Base-by-base conservation (phyloP, 1,140 invertebrate species). In the Grapholita molesta region DNA sequence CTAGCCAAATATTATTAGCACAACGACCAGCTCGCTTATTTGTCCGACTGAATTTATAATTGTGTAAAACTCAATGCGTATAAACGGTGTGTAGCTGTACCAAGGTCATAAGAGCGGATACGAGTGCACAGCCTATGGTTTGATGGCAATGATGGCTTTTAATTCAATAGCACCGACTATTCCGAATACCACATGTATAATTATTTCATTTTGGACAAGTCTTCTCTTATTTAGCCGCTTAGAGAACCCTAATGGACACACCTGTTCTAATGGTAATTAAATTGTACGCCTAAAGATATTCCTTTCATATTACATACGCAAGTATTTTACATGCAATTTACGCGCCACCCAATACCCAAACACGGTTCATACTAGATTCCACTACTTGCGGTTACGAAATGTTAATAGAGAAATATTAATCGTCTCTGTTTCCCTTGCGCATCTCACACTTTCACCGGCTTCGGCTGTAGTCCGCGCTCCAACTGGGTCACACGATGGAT, bases 381-480 rank as follows among this genome's bases (percentile, higher is more conserved):
- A 64, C 30, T 15, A 42, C 38, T 42, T 42, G 25, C 25, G 23
- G 42, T 89, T 89, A 86, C 75, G 83, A 86, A 84, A 88, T 87
- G 78, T 86, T 80, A 78, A 77, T n/a, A n/a, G n/a, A n/a, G n/a
- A n/a, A n/a, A n/a, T 82, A 77, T 77, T 77, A 74, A 68, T 69
- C 71, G 74, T 77, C 69, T 77, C 69, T 73, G 69, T 71, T 71
- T 80, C 75, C 78, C 72, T 74, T 76, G 76, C 74, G 74, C 79
- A 83, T 85, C 79, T 85, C 76, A 77, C 79, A 88, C 85, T 89
- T 89, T 88, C 85, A 85, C 85, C 82, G 72, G 80, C 74, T 81
- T 79, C 72, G 30, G n/a, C 69, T 64, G 73, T 42, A 69, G 33
- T 77, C 73, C 68, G 61, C 74, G 69, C 68, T 42, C 70, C 79